Conservation (phyloP, 2,797 vertebrate genomes). For the Limnodromus scolopaceus region DNA sequence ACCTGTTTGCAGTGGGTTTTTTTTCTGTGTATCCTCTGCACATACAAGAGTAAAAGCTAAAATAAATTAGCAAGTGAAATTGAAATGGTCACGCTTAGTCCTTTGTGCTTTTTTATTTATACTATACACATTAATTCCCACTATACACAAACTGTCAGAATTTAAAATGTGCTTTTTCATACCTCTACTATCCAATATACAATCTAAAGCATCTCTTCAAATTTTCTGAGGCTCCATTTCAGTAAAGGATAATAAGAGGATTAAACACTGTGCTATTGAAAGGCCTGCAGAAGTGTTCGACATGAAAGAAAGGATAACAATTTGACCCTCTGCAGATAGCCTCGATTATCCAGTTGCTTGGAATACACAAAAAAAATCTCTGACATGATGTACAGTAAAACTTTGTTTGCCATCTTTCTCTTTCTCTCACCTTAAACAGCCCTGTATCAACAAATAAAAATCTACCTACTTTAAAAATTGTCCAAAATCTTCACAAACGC, state of each 20-base stretch:
- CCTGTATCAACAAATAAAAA: not conserved
- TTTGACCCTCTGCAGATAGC: conserved; percentile 19
- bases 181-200: conserved; percentile 7
- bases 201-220: conserved; percentile 57
- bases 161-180: conserved; percentile 24
- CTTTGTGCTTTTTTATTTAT: conserved; percentile 12
- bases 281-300: conserved; percentile 45
- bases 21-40: not conserved
- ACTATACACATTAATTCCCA: not conserved
- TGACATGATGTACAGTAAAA: not conserved
- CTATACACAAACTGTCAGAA: conserved; percentile 3
- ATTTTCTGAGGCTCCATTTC: conserved; percentile 41
- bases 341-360: conserved; percentile 45
- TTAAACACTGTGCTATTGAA: conserved; percentile 51
- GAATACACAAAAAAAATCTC: conserved; percentile 17
- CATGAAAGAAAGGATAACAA: conserved; percentile 40
- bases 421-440: not conserved
- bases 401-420: not conserved
- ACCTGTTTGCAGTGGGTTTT: not conserved
- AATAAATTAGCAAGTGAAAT: not conserved
- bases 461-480: conserved; percentile 98
- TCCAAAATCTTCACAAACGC: conserved; percentile 98
- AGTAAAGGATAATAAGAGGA: conserved; percentile 30
- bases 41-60: not conserved
- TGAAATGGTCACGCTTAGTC: not conserved